These are phyloP conservation scores for Melanogrammus aeglefinus DNA, from an alignment of 2,797 vertebrate genomes.

Conservation along the genomic window DNA sequence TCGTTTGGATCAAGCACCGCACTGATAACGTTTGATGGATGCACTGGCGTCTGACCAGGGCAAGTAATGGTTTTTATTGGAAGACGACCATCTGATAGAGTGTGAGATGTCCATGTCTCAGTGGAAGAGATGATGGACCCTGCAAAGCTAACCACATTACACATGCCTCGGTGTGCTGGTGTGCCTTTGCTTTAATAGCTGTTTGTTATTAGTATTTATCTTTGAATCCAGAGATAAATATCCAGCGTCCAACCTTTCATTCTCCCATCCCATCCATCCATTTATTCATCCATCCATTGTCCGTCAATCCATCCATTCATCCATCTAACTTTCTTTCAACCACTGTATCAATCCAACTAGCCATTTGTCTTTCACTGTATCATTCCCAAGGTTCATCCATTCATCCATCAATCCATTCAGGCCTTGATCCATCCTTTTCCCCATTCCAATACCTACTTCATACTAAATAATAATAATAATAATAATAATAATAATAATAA, in stretches of 20 bases:
- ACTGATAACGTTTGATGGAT: not conserved
- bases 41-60: not conserved
- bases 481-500: too few species aligned
- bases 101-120: not conserved
- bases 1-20: conserved; percentile 23
- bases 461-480: too few species aligned
- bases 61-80: not conserved
- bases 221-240: not conserved
- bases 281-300: not conserved
- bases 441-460: not conserved
- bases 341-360: not conserved
- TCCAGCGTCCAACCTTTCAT: not conserved
- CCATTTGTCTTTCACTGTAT: not conserved
- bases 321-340: not conserved
- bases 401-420: conserved; percentile 7
- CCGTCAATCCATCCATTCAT: not conserved
- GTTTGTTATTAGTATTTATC: not conserved
- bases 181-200: not conserved
- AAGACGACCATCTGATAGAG: not conserved
- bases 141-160: not conserved
- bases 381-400: not conserved
- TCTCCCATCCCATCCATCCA: not conserved
- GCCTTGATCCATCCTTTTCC: not conserved
- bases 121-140: not conserved
- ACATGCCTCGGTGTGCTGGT: not conserved